A percentile compares a stretch with the other conserved stretches of the same genome.
phyloP scores from a whole-genome alignment of 30 jellyfish, hydroid and myxozoan species.

The Aurelia coerulea region DNA sequence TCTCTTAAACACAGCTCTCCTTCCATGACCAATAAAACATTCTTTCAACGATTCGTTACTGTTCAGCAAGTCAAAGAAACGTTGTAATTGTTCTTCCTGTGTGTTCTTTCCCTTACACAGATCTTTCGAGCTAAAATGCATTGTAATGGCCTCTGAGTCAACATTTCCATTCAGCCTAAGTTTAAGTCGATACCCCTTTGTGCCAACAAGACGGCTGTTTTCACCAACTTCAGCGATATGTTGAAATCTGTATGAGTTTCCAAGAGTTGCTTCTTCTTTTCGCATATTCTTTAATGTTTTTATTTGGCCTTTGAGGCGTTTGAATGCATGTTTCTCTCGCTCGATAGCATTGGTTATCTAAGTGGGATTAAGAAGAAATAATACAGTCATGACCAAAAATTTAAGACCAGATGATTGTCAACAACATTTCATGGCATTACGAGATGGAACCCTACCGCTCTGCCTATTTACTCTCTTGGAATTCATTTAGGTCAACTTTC shows the following conservation, averaged over 20 bases:
- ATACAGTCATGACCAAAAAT: too few species aligned
- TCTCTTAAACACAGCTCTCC: conserved; percentile 57
- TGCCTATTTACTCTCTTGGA: too few species aligned
- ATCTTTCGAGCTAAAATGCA: conserved; percentile 64
- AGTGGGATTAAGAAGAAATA: too few species aligned
- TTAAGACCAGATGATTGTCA: too few species aligned
- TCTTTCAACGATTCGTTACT: conserved; percentile 41
- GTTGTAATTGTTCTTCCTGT: conserved; percentile 29
- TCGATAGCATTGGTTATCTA: not conserved
- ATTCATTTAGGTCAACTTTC: too few species aligned
- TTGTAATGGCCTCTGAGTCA: conserved; percentile 23
- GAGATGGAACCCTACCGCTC: too few species aligned
- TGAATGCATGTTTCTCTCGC: conserved; percentile 33
- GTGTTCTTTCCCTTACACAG: conserved; percentile 69
- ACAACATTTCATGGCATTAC: too few species aligned
- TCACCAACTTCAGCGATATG: conserved; percentile 72
- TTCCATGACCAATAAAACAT: conserved; percentile 54
- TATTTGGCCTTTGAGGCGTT: conserved; percentile 36
- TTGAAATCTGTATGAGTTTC: conserved; percentile 73
- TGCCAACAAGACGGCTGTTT: conserved; percentile 69
- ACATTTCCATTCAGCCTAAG: conserved; percentile 68
- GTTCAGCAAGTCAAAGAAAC: conserved; percentile 75
- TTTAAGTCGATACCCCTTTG: conserved; percentile 61
- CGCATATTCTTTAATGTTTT: conserved; percentile 37
- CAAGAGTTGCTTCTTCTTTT: conserved; percentile 38